phyloP scores from a whole-genome alignment of 2,888 invertebrate species.

The Eupithecia abbreviata region DNA sequence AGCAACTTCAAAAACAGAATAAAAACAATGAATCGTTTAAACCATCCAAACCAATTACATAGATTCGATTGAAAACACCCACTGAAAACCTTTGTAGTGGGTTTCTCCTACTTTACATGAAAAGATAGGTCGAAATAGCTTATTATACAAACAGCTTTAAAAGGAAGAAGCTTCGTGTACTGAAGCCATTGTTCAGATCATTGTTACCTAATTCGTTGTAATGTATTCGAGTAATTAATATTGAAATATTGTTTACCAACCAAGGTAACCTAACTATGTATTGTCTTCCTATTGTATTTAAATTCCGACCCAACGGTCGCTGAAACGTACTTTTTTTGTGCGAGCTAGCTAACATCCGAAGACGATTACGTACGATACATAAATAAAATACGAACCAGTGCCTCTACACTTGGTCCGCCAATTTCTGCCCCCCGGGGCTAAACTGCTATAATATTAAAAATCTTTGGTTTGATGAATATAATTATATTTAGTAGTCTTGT shows the following conservation, averaged over 20 bases:
- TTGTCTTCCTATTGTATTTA: constrained; percentile 55
- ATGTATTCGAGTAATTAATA: constrained; percentile 38
- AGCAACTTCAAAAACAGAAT: constrained; percentile 17
- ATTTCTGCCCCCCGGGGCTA: background rate
- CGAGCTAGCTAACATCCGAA: background rate
- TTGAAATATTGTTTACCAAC: constrained; percentile 45
- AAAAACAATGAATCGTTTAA: constrained; percentile 1
- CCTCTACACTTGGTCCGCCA: background rate
- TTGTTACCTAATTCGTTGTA: constrained; percentile 1
- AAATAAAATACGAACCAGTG: background rate
- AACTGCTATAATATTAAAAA: background rate
- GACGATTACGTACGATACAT: background rate
- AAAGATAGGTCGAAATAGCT: background rate
- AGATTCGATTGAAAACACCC: background rate
- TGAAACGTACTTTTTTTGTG: constrained; percentile 17
- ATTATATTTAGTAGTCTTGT: too few relatives aligned
- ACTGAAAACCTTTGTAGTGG: background rate
- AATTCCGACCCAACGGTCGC: constrained; percentile 49
- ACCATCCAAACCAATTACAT: background rate
- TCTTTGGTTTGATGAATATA: too few relatives aligned
- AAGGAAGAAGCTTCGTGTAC: background rate
- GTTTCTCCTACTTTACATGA: background rate
- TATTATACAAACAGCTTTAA: background rate
- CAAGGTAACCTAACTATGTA: constrained; percentile 6
- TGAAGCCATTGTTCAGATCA: background rate